Evolutionary conservation across 2,888 invertebrate genomes (phyloP).

Genomic region (Agelastica alni): DNA sequence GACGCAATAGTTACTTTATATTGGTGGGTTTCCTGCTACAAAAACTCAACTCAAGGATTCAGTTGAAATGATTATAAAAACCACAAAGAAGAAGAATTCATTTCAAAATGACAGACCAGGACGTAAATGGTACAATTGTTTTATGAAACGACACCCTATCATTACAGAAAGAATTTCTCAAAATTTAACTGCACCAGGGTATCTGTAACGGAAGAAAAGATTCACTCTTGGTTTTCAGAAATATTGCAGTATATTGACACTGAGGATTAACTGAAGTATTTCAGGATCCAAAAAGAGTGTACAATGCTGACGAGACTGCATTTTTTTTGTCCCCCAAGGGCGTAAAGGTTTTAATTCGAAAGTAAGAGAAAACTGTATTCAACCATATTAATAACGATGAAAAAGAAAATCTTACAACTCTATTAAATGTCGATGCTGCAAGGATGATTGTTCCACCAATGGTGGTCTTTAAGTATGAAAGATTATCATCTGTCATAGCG

Average conservation of each 20-base stretch:
- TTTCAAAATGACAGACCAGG: constrained; percentile 6
- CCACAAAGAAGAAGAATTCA: constrained; percentile 3
- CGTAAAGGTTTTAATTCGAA: constrained; percentile 11
- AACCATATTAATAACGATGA: no score
- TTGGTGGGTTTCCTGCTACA: constrained; percentile 3
- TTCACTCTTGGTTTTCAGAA: constrained; percentile 5
- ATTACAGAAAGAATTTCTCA: constrained; percentile 9
- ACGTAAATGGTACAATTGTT: constrained; percentile 8
- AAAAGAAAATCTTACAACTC: background rate
- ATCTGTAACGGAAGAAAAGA: constrained; percentile 4
- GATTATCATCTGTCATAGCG: constrained; percentile 38
- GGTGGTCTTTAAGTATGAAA: no score
- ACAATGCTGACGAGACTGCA: background rate
- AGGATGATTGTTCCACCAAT: no score
- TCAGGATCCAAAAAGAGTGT: constrained; percentile 8
- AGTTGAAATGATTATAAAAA: constrained; percentile 10
- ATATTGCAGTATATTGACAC: constrained; percentile 6
- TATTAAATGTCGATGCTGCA: background rate
- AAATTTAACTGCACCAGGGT: constrained; percentile 12
- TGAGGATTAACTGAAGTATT: constrained; percentile 1
- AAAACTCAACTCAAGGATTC: constrained; percentile 5
- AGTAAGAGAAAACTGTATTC: no score
- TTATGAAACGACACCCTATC: constrained; percentile 10
- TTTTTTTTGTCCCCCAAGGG: constrained; percentile 1
- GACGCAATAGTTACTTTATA: no score